Evolutionary conservation across 2,888 invertebrate genomes (phyloP).

Genomic region (Amorpha juglandis): DNA sequence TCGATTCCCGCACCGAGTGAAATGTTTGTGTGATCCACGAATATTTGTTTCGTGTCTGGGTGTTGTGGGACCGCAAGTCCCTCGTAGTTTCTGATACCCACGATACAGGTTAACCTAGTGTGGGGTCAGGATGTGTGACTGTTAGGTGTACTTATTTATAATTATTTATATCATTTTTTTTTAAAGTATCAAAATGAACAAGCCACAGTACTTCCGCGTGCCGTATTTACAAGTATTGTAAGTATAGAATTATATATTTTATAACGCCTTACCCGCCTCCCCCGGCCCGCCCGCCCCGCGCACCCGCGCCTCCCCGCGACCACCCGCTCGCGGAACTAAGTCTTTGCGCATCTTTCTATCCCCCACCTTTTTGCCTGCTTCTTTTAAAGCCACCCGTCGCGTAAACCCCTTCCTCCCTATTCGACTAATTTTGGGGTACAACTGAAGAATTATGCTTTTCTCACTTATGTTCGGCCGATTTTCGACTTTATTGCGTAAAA

Average conservation of each 20-base stretch:
- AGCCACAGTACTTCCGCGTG: slow-evolving; percentile 75
- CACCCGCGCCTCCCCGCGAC: slow-evolving; percentile 36
- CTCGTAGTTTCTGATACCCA: too few relatives aligned
- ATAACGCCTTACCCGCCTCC: slow-evolving; percentile 69
- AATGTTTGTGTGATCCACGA: too few relatives aligned
- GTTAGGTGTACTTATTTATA: too few relatives aligned
- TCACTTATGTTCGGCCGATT: slow-evolving; percentile 53
- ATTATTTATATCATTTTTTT: too few relatives aligned
- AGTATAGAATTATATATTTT: slow-evolving; percentile 85
- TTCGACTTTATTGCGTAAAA: slow-evolving; percentile 50
- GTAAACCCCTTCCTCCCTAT: slow-evolving; percentile 83
- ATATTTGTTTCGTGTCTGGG: too few relatives aligned
- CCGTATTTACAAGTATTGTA: slow-evolving; percentile 85
- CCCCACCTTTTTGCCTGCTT: slow-evolving; percentile 83
- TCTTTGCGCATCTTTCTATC: slow-evolving; percentile 85
- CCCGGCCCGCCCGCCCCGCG: slow-evolving; percentile 54
- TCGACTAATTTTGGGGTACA: slow-evolving; percentile 85
- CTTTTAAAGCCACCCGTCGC: slow-evolving; percentile 84
- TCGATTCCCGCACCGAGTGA: too few relatives aligned
- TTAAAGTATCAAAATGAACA: slow-evolving; percentile 57
- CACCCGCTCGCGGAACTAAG: slow-evolving; percentile 79
- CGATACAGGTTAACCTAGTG: too few relatives aligned
- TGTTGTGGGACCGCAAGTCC: too few relatives aligned
- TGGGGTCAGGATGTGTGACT: too few relatives aligned
- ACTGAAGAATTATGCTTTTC: slow-evolving; percentile 84